These are phyloP conservation scores for Drosophila sp. DNA, from an alignment of 1,140 invertebrate genomes.

Conservation along the genomic window DNA sequence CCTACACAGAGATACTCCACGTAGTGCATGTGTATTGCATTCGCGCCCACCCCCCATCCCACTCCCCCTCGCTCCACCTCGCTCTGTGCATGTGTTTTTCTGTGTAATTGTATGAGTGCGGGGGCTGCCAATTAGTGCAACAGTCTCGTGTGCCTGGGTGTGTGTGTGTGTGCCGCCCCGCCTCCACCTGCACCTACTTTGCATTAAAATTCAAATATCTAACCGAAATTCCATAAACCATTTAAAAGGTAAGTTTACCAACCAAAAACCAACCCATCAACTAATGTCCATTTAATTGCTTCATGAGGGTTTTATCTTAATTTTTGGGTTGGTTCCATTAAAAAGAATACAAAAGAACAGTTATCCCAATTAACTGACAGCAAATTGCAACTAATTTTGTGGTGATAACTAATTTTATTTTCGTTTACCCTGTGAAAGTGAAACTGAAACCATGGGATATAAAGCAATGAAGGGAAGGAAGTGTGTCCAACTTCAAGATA, in stretches of 20 bases:
- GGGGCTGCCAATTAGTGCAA: constrained; percentile 61
- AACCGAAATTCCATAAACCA: constrained; percentile 7
- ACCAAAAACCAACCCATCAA: constrained; percentile 52
- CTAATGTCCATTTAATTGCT: constrained; percentile 75
- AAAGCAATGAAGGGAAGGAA: not conserved
- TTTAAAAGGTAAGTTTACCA: constrained; percentile 43
- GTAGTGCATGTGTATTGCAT: constrained; percentile 36
- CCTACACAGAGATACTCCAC: not conserved
- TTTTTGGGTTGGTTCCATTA: constrained; percentile 10
- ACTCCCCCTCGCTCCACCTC: not conserved
- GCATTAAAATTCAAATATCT: not conserved
- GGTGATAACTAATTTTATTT: constrained; percentile 5
- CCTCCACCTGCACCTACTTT: not conserved
- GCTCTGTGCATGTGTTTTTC: constrained; percentile 14
- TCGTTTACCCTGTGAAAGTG: not conserved
- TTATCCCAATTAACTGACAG: constrained; percentile 1
- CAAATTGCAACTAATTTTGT: constrained; percentile 29
- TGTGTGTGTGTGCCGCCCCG: too few species aligned
- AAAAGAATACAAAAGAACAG: constrained; percentile 20
- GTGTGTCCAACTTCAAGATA: not conserved
- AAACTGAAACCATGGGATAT: not conserved
- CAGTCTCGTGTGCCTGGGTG: constrained; percentile 29
- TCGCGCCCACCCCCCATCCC: not conserved
- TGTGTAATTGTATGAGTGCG: constrained; percentile 10
- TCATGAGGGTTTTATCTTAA: constrained; percentile 22